These are phyloP conservation scores for Cathartes aura DNA, from an alignment of 2,113 vertebrate genomes.

Conservation along the genomic window DNA sequence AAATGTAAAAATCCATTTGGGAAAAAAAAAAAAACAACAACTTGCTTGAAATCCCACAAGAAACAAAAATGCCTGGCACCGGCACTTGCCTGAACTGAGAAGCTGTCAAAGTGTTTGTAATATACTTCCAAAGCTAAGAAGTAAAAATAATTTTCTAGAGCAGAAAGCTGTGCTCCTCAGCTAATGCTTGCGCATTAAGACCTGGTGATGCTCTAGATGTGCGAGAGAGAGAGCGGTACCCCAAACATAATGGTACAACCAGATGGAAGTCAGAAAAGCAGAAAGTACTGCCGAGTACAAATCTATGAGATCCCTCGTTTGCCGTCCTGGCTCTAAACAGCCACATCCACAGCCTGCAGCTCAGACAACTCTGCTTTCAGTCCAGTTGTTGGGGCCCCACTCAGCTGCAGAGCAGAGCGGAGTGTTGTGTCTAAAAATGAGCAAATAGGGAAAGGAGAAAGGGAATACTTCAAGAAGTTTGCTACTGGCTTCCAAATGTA, in stretches of 20 bases:
- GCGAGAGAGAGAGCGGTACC: background rate
- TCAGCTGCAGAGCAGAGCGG: background rate
- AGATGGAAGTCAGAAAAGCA: background rate
- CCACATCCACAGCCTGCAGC: background rate
- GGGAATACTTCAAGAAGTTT: background rate
- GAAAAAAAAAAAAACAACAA: background rate
- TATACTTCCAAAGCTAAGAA: background rate
- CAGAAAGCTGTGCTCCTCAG: background rate
- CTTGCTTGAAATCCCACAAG: background rate
- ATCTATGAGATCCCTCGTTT: background rate
- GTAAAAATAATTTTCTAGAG: background rate
- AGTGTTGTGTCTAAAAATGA: background rate
- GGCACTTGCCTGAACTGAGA: background rate
- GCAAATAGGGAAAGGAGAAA: background rate
- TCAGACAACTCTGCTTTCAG: background rate
- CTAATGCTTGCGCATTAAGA: background rate
- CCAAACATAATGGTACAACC: accelerated
- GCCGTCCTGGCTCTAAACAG: background rate
- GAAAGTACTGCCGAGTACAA: background rate
- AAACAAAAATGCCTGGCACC: background rate
- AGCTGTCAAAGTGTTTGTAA: background rate
- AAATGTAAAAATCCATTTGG: background rate
- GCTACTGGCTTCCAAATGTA: background rate
- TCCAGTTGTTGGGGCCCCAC: background rate
- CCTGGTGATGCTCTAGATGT: background rate